Conservation (phyloP, 2,888 invertebrate species). For the Notocelia uddmanniana region DNA sequence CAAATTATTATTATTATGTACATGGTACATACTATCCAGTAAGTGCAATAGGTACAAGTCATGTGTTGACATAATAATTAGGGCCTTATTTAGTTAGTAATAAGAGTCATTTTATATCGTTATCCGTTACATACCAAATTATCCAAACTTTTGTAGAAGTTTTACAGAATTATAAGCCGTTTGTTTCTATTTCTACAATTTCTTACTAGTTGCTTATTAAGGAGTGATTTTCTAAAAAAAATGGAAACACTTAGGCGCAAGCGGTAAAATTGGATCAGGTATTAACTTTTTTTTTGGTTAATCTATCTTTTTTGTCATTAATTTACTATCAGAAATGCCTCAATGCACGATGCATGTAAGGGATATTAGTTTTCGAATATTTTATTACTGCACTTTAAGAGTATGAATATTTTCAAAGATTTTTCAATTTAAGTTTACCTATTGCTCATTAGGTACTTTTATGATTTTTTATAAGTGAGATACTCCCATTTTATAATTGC, state of each 20-base stretch:
- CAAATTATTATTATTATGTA: slow-evolving; percentile 57
- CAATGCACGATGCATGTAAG: slow-evolving; percentile 33
- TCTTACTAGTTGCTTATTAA: slow-evolving; percentile 15
- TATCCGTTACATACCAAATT: slow-evolving; percentile 57
- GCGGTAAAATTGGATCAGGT: background rate
- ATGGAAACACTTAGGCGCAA: no score
- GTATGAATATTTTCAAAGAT: slow-evolving; percentile 27
- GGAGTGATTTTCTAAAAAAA: background rate
- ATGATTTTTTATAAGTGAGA: slow-evolving; percentile 14
- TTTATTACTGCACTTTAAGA: slow-evolving; percentile 32
- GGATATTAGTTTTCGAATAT: slow-evolving; percentile 23
- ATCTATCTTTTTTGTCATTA: background rate
- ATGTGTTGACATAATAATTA: slow-evolving; percentile 64
- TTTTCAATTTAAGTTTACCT: slow-evolving; percentile 34
- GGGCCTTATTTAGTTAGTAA: slow-evolving; percentile 48
- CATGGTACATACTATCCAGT: slow-evolving; percentile 56
- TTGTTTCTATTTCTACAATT: slow-evolving; percentile 29
- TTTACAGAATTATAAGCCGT: slow-evolving; percentile 31
- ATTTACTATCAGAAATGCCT: slow-evolving; percentile 10
- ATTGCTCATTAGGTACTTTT: slow-evolving; percentile 39
- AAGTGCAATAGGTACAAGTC: slow-evolving; percentile 79
- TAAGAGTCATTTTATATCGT: slow-evolving; percentile 54
- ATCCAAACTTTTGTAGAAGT: slow-evolving; percentile 35
- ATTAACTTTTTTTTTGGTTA: background rate
- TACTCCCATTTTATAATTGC: slow-evolving; percentile 26